A percentile compares a stretch with the other conserved stretches of the same genome.
These are phyloP conservation scores for Lasius platythorax DNA, from an alignment of 2,888 invertebrate genomes.

Conservation along the genomic window DNA sequence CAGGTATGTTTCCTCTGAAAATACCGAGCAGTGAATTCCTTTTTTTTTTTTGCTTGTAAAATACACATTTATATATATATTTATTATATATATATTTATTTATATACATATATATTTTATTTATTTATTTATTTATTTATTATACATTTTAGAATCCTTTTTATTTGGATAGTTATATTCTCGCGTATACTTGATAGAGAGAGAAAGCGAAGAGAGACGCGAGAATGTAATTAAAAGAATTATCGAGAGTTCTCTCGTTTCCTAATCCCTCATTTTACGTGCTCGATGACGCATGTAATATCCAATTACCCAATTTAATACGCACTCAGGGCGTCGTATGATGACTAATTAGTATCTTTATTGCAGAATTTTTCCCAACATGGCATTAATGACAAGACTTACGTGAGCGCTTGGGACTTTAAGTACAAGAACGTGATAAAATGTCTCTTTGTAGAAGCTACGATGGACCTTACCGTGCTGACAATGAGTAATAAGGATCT, in stretches of 20 bases:
- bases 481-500: not conserved
- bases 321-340: conserved; percentile 30
- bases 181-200: too few species aligned
- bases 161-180: too few species aligned
- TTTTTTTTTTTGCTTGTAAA: conserved; percentile 13
- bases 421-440: conserved; percentile 37
- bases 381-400: conserved; percentile 30
- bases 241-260: not conserved
- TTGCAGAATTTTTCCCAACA: conserved; percentile 30
- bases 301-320: not conserved
- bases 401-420: conserved; percentile 4
- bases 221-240: not conserved
- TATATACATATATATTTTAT: too few species aligned
- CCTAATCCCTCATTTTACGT: not conserved
- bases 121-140: too few species aligned
- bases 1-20: conserved; percentile 12
- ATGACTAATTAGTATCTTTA: conserved; percentile 44
- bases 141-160: too few species aligned
- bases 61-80: not conserved
- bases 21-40: not conserved
- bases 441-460: not conserved
- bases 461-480: not conserved
- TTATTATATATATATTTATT: too few species aligned
- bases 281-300: conserved; percentile 10
- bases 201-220: not conserved